Base-by-base conservation (phyloP, 2,888 invertebrate species). In the Xestia ashworthii region DNA sequence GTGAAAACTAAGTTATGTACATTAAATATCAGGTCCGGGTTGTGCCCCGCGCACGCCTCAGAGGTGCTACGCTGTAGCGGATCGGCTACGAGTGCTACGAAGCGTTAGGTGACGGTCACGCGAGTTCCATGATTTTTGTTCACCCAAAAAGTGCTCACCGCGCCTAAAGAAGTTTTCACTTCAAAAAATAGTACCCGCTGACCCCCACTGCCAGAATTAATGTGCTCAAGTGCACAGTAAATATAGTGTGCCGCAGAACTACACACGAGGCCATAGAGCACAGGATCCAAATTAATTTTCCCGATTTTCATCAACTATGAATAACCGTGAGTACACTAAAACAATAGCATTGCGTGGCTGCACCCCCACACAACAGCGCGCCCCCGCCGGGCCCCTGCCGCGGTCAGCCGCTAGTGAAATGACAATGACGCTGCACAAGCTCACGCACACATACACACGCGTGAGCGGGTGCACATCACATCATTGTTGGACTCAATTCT, bases 321-420 rank as follows among this genome's bases (percentile, higher is more conserved):
- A 58, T 65, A 71, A 25, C 44, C 32, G 19, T 14, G 19, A 50
- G 64, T 67, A 76, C 62, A 50, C 70, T 76, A 50, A 62, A 80
- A 78, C 68, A 68, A 75, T 60, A 53, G n/a, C 71, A n/a, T 6
- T 38, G 65, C 46, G 46, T 19, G 48, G 62, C 50, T 38, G 46
- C 12, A 41, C 38, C 72, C 68, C 69, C 53, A 55, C n/a, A 64
- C 9, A 4, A 22, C 55, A 19, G 19, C 50, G 22, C 53, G 25
- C 32, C 48, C 5, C 48, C 46, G 46, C 53, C 50, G 22, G 22
- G 25, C 32, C 48, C 16, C 46, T 4, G 53, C 22, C 67, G 72
- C 65, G 72, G 69, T 73, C 55, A 50, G 41, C 75, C 76, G 48
- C 70, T 44, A 62, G 41, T 32, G 41, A 38, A 69, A 81, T 75